phyloP scores from a whole-genome alignment of 2,888 invertebrate genomes.

The Harpagoxenus sublaevis region DNA sequence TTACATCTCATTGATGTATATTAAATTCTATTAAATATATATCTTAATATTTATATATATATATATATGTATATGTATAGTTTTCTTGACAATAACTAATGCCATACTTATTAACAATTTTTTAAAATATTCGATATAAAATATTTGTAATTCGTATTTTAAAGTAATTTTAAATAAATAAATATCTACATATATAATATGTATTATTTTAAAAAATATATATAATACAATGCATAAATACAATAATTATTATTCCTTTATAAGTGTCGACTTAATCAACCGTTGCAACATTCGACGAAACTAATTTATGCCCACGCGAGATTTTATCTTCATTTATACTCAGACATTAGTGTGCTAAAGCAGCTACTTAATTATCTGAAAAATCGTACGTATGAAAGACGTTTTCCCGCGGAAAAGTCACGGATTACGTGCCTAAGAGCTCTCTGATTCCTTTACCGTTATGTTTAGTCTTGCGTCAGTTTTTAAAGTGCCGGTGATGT shows the following conservation, averaged over 20 bases:
- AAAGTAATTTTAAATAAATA: background rate
- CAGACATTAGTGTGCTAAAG: constrained; percentile 15
- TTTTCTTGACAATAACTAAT: too few species aligned
- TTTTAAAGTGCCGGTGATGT: constrained; percentile 60
- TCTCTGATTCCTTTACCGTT: constrained; percentile 34
- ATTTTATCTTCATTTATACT: constrained; percentile 13
- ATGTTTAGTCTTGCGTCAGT: constrained; percentile 49
- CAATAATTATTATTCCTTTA: background rate
- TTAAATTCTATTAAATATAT: background rate
- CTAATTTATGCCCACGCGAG: background rate
- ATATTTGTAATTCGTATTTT: background rate
- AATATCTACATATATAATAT: background rate
- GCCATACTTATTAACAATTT: too few species aligned
- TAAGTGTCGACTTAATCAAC: background rate
- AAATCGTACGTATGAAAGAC: constrained; percentile 23
- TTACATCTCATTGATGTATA: background rate
- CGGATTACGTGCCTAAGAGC: constrained; percentile 34
- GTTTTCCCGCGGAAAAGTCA: constrained; percentile 39
- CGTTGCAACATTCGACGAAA: constrained; percentile 9
- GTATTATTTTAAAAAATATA: background rate
- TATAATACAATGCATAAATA: constrained; percentile 4
- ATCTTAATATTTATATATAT: constrained; percentile 12
- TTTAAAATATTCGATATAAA: too few species aligned
- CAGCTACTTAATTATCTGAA: constrained; percentile 41
- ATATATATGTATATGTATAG: too few species aligned